These are phyloP conservation scores for Orchestes rusci DNA, from an alignment of 2,888 invertebrate genomes.

Conservation along the genomic window DNA sequence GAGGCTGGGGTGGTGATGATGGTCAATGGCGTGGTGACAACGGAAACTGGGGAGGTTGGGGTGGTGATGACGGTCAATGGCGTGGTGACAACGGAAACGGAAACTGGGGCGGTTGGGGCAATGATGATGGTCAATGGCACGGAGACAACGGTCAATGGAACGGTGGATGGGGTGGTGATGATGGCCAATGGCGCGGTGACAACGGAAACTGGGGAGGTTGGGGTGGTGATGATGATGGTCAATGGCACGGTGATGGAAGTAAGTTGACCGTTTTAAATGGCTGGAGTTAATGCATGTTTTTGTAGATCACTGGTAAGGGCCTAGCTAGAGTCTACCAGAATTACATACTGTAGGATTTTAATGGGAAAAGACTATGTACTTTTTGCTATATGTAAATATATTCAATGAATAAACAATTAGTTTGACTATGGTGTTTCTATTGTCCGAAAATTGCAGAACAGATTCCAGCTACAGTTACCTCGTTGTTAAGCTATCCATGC, in stretches of 20 bases:
- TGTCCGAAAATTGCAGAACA: too few relatives aligned
- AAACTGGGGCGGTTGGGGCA: constrained; percentile 15
- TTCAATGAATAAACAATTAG: too few relatives aligned
- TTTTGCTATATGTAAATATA: too few relatives aligned
- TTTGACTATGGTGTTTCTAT: too few relatives aligned
- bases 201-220: constrained; percentile 16
- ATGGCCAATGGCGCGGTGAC: constrained; percentile 14
- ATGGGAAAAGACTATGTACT: too few relatives aligned
- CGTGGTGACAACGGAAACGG: constrained; percentile 11
- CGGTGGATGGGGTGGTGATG: constrained; percentile 5
- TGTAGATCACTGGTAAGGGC: constrained; percentile 10
- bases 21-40: constrained; percentile 20
- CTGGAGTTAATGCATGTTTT: too few relatives aligned
- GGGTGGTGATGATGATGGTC: constrained; percentile 23
- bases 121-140: constrained; percentile 15
- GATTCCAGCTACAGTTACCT: too few relatives aligned
- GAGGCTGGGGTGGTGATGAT: constrained; percentile 18
- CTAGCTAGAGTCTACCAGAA: constrained; percentile 15
- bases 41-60: constrained; percentile 15
- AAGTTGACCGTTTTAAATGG: too few relatives aligned
- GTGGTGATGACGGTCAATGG: constrained; percentile 21
- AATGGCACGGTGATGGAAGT: constrained; percentile 21
- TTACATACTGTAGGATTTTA: constrained; percentile 19
- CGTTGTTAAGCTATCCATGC: too few relatives aligned
- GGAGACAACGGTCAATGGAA: too few relatives aligned